A percentile compares a stretch with the other conserved stretches of the same genome.
These are phyloP conservation scores for Dendrophyllia cribrosa DNA, from an alignment of 64 coral and sea anemone genomes.

Conservation along the genomic window DNA sequence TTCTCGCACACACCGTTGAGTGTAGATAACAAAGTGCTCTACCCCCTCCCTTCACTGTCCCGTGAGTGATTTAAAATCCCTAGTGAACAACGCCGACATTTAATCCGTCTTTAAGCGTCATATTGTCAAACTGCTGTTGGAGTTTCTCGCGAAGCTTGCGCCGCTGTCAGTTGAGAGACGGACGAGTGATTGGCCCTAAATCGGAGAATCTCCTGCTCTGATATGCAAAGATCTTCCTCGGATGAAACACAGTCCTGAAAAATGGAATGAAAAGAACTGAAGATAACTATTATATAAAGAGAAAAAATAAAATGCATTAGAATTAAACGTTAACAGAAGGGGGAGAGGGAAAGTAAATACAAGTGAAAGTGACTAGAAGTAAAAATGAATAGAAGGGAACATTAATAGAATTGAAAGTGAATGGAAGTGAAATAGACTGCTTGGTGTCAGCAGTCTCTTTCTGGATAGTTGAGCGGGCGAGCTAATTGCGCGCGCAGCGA, in stretches of 20 bases:
- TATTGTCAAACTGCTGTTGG: slow-evolving; percentile 83
- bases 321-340: too few species aligned
- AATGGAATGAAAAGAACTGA: not conserved
- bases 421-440: too few species aligned
- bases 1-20: not conserved
- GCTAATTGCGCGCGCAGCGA: too few species aligned
- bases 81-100: slow-evolving; percentile 79
- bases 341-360: too few species aligned
- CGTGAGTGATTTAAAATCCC: not conserved
- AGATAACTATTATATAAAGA: not conserved
- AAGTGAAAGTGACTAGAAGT: too few species aligned
- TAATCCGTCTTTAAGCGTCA: slow-evolving; percentile 79
- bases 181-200: slow-evolving; percentile 88
- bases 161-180: slow-evolving; percentile 80
- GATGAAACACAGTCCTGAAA: slow-evolving; percentile 81
- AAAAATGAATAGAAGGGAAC: too few species aligned
- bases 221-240: slow-evolving; percentile 82
- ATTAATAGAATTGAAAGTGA: too few species aligned
- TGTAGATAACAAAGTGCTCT: not conserved
- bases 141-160: slow-evolving; percentile 88
- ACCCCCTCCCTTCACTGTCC: not conserved
- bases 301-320: not conserved
- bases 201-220: slow-evolving; percentile 84
- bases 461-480: too few species aligned
- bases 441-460: too few species aligned